Evolutionary conservation across 2,888 invertebrate species (phyloP).

Genomic region (Bembecia ichneumoniformis): DNA sequence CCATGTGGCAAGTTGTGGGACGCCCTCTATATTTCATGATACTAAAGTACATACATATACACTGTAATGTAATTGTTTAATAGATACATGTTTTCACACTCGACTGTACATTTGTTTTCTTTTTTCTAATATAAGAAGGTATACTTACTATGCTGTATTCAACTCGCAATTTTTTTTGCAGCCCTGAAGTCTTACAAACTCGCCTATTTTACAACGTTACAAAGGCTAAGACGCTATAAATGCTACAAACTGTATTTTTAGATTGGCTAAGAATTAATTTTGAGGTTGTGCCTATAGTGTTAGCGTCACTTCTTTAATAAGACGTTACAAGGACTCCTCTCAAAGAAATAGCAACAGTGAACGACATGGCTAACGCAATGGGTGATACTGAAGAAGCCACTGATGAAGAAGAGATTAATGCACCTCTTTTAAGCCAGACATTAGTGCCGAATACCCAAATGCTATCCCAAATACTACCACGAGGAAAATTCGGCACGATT

Average conservation of each 20-base stretch:
- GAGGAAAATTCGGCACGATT: slow-evolving; percentile 58
- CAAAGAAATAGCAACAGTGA: slow-evolving; percentile 75
- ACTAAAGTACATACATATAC: no score
- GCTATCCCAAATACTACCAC: slow-evolving; percentile 33
- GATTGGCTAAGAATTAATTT: slow-evolving; percentile 88
- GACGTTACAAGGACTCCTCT: slow-evolving; percentile 79
- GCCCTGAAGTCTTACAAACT: slow-evolving; percentile 77
- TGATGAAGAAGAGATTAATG: slow-evolving; percentile 93
- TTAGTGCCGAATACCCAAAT: slow-evolving; percentile 48
- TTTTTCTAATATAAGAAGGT: no score
- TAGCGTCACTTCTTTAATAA: slow-evolving; percentile 90
- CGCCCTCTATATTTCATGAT: no score
- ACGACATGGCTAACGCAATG: slow-evolving; percentile 72
- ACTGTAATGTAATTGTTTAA: no score
- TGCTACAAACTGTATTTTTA: slow-evolving; percentile 85
- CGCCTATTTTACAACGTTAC: no score
- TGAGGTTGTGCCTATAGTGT: slow-evolving; percentile 87
- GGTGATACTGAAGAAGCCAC: slow-evolving; percentile 93
- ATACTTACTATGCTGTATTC: no score
- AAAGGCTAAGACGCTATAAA: slow-evolving; percentile 81
- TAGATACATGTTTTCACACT: no score
- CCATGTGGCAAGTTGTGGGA: no score
- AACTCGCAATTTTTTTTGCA: no score
- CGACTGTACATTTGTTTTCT: no score
- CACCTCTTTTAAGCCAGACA: slow-evolving; percentile 73